Base-by-base conservation (phyloP, 2,888 invertebrate species). In the Dolomedes plantarius region DNA sequence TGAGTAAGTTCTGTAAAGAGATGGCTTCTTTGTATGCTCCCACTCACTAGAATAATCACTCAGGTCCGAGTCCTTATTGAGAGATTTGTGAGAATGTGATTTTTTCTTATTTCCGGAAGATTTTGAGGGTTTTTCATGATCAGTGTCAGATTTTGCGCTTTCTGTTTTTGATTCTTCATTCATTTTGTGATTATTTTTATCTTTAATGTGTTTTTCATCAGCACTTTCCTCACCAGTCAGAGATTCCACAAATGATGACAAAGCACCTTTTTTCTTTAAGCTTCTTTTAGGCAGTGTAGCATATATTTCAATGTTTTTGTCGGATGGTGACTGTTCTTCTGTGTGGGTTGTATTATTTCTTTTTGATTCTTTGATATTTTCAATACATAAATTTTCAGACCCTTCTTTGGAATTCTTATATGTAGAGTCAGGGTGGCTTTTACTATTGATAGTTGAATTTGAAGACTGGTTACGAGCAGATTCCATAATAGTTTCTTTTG, bases 231-330 rank as follows among this genome's bases (percentile, higher is more conserved):
- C 86, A 27, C 80, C 80, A 46, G 76, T 80, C 1, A 80, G 28
- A 16, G 86, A 86, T 65, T 86, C 86, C 16, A 86, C 74, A 71
- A 86, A 86, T n/a, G 86, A 86, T 19, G 78, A 72, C 29, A 86
- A 67, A n/a, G 78, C 74, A 1, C 96, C 96, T 92, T 96, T 96
- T 67, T 86, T 86, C 46, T 86, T 86, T 32, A 86, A 32, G 27
- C 72, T 86, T 41, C 78, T 80, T 91, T 97, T 97, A 0, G 97
- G 97, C 36, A 97, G 91, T 0, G 97, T 97, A 0, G 97, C 97
- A 90, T 97, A 97, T 88, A 97, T 96, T 92, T 97, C 97, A 86
- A 89, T 78, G 9, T 87, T 86, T 46, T 86, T 85, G 32, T 79
- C 75, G 69, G 56, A n/a, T 41, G 19, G 41, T 19, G 56, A n/a